Evolutionary conservation across 2,888 invertebrate species (phyloP).

Genomic region (Phengaris alcon): DNA sequence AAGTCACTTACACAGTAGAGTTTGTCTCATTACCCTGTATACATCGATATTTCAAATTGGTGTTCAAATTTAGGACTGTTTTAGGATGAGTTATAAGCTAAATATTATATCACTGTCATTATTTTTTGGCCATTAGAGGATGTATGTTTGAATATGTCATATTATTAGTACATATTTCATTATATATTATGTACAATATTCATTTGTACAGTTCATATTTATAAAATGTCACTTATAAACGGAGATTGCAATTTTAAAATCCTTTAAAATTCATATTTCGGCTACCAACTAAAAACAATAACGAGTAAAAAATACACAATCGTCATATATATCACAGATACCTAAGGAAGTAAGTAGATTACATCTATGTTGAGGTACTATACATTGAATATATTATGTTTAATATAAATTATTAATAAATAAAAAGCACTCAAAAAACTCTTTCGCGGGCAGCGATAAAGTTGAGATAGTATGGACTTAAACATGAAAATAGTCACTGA

Average conservation of each 20-base stretch:
- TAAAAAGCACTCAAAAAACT: conserved; percentile 58
- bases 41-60: conserved; percentile 22
- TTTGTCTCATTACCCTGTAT: conserved; percentile 24
- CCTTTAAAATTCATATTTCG: conserved; percentile 33
- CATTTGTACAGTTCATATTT: conserved; percentile 50
- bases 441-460: conserved; percentile 32
- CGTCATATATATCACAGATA: conserved; percentile 73
- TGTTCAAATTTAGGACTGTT: conserved; percentile 24
- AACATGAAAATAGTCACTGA: conserved; percentile 75
- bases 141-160: conserved; percentile 2
- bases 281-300: conserved; percentile 45
- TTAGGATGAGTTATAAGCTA: not conserved
- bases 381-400: conserved; percentile 49
- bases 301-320: conserved; percentile 52
- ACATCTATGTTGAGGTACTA: conserved; percentile 64
- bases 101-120: conserved; percentile 10
- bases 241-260: conserved; percentile 44
- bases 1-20: conserved; percentile 13
- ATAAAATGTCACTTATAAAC: conserved; percentile 40
- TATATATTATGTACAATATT: conserved; percentile 54
- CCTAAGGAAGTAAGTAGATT: conserved; percentile 70
- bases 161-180: not conserved
- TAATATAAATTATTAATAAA: conserved; percentile 58
- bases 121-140: conserved; percentile 1
- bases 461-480: conserved; percentile 43